Conservation (phyloP, 2,113 vertebrate species). For the Thunnus maccoyii region DNA sequence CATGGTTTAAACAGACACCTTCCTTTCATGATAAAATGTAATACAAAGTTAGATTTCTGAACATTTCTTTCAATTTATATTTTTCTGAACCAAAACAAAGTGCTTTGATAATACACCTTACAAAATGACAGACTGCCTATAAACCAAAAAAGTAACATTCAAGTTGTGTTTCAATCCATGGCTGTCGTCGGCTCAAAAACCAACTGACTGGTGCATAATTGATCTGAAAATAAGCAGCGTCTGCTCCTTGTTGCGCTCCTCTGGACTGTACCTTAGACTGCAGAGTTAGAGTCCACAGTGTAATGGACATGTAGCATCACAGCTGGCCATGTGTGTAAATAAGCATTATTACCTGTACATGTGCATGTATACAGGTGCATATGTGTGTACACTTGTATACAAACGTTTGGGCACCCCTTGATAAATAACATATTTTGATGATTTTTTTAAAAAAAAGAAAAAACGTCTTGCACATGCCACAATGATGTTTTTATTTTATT, state of each 20-base stretch:
- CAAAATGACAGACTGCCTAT: constrained; percentile 57
- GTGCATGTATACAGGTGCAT: not conserved
- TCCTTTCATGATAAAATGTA: constrained; percentile 18
- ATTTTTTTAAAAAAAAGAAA: too few species aligned
- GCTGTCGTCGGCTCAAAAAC: constrained; percentile 49
- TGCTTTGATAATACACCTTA: constrained; percentile 26
- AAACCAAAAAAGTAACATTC: constrained; percentile 73
- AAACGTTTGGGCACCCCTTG: too few species aligned
- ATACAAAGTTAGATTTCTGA: constrained; percentile 38
- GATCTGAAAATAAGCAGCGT: constrained; percentile 58
- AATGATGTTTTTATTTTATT: constrained; percentile 27
- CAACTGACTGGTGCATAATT: not conserved
- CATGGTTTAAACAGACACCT: constrained; percentile 18
- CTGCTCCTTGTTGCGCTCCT: constrained; percentile 72
- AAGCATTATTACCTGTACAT: not conserved
- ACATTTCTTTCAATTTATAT: constrained; percentile 51
- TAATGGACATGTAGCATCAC: not conserved
- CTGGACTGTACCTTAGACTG: constrained; percentile 76
- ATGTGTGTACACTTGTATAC: not conserved
- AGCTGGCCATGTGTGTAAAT: constrained; percentile 4
- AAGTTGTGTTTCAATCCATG: constrained; percentile 77
- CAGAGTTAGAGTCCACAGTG: not conserved
- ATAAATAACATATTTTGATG: too few species aligned
- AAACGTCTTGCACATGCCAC: not conserved
- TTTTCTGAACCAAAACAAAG: constrained; percentile 50